These are phyloP conservation scores for Ennomos quercinarius DNA, from an alignment of 2,888 invertebrate genomes.

Conservation along the genomic window DNA sequence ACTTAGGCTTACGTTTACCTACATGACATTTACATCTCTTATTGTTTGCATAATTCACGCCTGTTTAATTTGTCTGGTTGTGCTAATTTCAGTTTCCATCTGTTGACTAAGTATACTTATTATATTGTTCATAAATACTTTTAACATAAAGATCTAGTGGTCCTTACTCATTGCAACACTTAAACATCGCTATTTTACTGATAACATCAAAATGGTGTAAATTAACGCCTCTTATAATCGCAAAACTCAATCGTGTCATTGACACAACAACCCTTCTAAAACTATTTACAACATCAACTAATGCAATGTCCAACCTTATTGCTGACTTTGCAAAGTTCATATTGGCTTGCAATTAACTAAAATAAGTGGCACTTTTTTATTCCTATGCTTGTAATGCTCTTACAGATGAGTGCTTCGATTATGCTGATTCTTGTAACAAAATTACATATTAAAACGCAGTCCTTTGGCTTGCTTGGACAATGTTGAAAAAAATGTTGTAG, in stretches of 20 bases:
- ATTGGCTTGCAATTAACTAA: conserved; percentile 4
- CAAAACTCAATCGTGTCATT: conserved; percentile 52
- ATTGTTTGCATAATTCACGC: too few relatives aligned
- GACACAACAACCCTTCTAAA: conserved; percentile 50
- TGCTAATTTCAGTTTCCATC: too few relatives aligned
- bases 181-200: conserved; percentile 7
- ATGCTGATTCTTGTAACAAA: conserved; percentile 67
- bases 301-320: background rate
- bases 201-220: conserved; percentile 40
- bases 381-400: conserved; percentile 57
- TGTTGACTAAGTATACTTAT: too few relatives aligned
- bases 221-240: conserved; percentile 56
- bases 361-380: conserved; percentile 40
- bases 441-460: conserved; percentile 58
- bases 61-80: too few relatives aligned
- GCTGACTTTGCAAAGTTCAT: conserved; percentile 9
- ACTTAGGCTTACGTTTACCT: too few relatives aligned
- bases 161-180: too few relatives aligned
- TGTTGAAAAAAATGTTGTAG: conserved; percentile 37
- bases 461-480: conserved; percentile 40
- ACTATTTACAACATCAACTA: conserved; percentile 31
- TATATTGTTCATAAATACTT: too few relatives aligned
- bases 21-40: too few relatives aligned
- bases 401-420: conserved; percentile 69
- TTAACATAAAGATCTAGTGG: too few relatives aligned